Base-by-base conservation (phyloP, 2,113 vertebrate genomes). In the Xiphophorus hellerii region DNA sequence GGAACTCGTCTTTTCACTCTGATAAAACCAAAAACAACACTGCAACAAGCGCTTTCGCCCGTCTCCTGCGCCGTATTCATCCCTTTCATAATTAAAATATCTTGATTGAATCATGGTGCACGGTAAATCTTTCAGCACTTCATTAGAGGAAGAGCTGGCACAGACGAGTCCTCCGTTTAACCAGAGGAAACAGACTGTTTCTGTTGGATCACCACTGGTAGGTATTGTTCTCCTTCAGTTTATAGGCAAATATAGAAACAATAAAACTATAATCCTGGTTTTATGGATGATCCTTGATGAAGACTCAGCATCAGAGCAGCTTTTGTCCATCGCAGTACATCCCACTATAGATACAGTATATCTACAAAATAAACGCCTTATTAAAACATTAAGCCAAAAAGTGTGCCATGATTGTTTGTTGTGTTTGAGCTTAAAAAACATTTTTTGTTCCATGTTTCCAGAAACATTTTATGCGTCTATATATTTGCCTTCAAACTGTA, bases 101-200 rank as follows among this genome's bases (percentile, higher is more conserved):
- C 58, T 69, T 5, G 25, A 28, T 58, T 39, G 30, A 20, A 25
- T 31, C 33, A 0, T 44, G 9, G 33, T 0, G 30, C 35, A 14
- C 61, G 2, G 3, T 11, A 22, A 78, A 81, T 30, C 65, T 44
- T 64, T 80, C 73, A 71, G 12, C 66, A 48, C 29, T 30, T 69
- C 30, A 28, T 28, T 1, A 3, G 33, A 5, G 9, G 30, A 30
- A 11, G 3, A 33, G 1, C 22, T 0, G 3, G 33, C 25, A 27
- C 63, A 58, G 7, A 58, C 22, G 8, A n/a, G 51, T 17, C 54
- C 20, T n/a, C 42, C 0, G 62, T 44, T 74, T 33, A 51, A 67
- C 66, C 66, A 28, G 1, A 72, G 81, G 64, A 81, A 81, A 68
- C 80, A 75, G 64, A 25, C 31, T 65, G 66, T 79, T 79, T 78